phyloP scores from a whole-genome alignment of 2,113 vertebrate species.

The Epinephelus moara region DNA sequence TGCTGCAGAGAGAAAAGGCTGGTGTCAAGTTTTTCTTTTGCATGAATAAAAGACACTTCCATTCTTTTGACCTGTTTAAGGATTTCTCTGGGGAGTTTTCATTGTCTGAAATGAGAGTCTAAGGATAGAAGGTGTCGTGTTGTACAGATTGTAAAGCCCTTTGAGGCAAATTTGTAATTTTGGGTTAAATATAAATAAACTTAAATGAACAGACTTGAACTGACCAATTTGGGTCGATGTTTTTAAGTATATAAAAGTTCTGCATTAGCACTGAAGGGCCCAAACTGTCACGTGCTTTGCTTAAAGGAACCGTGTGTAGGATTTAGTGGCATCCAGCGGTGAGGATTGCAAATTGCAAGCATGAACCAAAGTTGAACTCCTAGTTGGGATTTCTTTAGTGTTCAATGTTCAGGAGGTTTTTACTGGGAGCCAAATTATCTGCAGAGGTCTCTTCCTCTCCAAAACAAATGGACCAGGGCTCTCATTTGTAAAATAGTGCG shows the following conservation, averaged over 20 bases:
- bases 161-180: not conserved
- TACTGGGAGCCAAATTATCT: no score
- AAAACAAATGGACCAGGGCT: no score
- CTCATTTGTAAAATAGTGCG: no score
- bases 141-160: not conserved
- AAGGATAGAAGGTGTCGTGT: not conserved
- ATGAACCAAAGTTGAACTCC: no score
- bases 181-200: not conserved
- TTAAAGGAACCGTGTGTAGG: no score
- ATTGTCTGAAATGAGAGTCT: not conserved
- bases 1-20: not conserved
- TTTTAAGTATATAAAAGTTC: not conserved
- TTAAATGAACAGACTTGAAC: fast-evolving
- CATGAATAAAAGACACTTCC: not conserved
- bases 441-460: no score
- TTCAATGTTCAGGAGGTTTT: no score
- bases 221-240: not conserved
- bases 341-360: no score
- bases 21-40: not conserved
- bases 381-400: no score
- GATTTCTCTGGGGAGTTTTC: not conserved
- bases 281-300: not conserved
- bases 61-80: not conserved
- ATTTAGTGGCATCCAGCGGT: no score
- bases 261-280: not conserved